Percentiles rank a stretch among this genome's conserved stretches.
These are phyloP conservation scores for Grallaria varia DNA, from an alignment of 2,113 vertebrate species.

Conservation along the genomic window DNA sequence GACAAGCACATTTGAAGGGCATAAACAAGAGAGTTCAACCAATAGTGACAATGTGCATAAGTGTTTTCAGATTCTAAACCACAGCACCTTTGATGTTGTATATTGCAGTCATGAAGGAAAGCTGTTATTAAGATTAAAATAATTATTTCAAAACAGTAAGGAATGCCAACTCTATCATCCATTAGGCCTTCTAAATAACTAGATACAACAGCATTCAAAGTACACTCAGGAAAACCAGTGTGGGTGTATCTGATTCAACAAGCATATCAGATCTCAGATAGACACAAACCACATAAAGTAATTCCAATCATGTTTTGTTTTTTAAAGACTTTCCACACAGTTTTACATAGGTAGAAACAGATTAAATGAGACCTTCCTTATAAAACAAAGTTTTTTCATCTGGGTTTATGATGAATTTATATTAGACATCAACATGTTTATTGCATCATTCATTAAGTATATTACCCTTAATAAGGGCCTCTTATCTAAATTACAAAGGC, in stretches of 20 bases:
- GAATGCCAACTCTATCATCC: not conserved
- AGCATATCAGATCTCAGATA: not conserved
- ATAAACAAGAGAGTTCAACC: not conserved
- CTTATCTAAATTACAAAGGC: not conserved
- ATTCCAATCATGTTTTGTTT: not conserved
- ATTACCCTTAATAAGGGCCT: slow-evolving; percentile 12
- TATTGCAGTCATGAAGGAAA: not conserved
- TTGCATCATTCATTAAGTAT: not conserved
- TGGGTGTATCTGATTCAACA: not conserved
- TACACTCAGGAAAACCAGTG: not conserved
- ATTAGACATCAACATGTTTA: not conserved
- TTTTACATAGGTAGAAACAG: not conserved
- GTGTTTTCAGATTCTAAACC: not conserved
- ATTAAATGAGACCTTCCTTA: not conserved
- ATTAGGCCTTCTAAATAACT: not conserved
- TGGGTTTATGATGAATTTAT: not conserved
- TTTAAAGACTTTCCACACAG: not conserved
- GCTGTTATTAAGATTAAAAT: not conserved
- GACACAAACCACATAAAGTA: not conserved
- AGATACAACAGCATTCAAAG: not conserved
- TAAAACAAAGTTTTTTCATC: not conserved
- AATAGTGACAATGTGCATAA: not conserved
- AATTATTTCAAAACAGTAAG: not conserved
- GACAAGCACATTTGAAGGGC: not conserved
- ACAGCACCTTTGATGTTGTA: not conserved